Percentiles rank a stretch among this genome's conserved stretches.
Conservation (phyloP, 2,888 invertebrate species). For the Sphecodes monilicornis region DNA sequence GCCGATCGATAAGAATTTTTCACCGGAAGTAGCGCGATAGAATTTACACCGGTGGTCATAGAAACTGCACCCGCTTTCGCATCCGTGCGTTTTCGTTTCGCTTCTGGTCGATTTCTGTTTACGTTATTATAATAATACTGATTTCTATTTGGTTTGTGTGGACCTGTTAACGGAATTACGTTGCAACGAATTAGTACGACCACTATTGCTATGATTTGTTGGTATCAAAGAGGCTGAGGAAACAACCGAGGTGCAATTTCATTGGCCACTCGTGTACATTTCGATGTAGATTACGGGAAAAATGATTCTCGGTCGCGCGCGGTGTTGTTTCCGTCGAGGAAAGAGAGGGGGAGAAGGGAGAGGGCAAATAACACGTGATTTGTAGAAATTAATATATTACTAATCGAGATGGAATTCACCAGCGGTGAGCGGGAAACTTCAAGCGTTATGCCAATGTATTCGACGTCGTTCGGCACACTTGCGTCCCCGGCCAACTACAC, state of each 20-base stretch:
- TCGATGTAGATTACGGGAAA: constrained; percentile 44
- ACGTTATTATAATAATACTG: neutral
- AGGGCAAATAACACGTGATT: constrained; percentile 2
- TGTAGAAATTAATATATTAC: constrained; percentile 8
- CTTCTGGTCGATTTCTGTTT: neutral
- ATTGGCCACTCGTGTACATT: neutral
- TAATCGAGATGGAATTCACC: neutral
- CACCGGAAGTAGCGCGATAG: constrained; percentile 38
- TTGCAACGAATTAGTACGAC: neutral
- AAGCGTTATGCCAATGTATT: constrained; percentile 15
- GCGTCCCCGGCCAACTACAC: neutral
- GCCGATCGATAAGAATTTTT: constrained; percentile 54
- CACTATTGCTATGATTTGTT: neutral
- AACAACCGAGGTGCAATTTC: neutral
- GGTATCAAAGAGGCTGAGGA: neutral
- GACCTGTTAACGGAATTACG: neutral
- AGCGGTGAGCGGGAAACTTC: neutral
- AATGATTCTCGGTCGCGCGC: neutral
- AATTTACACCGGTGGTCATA: neutral
- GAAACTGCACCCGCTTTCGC: neutral
- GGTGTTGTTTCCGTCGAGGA: constrained; percentile 37
- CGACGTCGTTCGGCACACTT: neutral
- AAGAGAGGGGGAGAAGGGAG: constrained; percentile 12
- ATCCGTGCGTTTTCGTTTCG: neutral
- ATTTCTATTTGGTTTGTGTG: neutral